These are phyloP conservation scores for Ascaphus truei DNA, from an alignment of 2,113 vertebrate genomes.

Conservation along the genomic window DNA sequence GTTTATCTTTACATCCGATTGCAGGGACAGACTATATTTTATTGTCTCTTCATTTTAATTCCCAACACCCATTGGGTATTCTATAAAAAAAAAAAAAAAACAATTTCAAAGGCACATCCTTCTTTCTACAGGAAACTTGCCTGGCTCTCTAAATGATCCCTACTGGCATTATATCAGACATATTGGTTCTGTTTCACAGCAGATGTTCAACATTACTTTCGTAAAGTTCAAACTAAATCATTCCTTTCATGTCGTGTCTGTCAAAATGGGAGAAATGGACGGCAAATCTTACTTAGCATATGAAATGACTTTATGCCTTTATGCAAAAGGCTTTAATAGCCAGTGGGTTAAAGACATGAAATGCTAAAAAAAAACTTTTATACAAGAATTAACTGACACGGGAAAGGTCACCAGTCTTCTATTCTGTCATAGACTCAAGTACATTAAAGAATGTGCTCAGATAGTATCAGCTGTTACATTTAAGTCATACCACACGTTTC, in stretches of 20 bases:
- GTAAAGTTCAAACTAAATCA: not conserved
- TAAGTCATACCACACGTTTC: not conserved
- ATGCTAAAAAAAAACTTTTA: slow-evolving; percentile 36
- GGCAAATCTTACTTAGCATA: slow-evolving; percentile 23
- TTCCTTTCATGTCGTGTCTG: not conserved
- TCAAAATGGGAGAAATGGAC: slow-evolving; percentile 24
- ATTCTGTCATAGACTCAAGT: not conserved
- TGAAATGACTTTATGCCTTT: slow-evolving; percentile 17
- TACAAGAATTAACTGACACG: slow-evolving; percentile 12
- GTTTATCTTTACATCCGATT: too few species aligned
- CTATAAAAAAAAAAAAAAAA: slow-evolving; percentile 12
- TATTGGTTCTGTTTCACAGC: slow-evolving; percentile 19
- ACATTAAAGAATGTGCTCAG: not conserved
- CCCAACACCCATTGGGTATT: not conserved
- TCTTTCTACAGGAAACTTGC: not conserved
- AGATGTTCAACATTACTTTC: slow-evolving; percentile 3
- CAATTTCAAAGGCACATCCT: too few species aligned
- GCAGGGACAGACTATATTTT: too few species aligned
- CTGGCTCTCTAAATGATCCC: slow-evolving; percentile 7
- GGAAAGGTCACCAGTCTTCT: slow-evolving; percentile 28
- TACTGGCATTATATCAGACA: not conserved
- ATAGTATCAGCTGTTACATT: not conserved
- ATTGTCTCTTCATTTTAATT: slow-evolving; percentile 6
- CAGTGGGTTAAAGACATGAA: slow-evolving; percentile 41
- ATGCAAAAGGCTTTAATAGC: slow-evolving; percentile 30